Base-by-base conservation (phyloP, 2,888 invertebrate genomes). In the Magallana nippona region DNA sequence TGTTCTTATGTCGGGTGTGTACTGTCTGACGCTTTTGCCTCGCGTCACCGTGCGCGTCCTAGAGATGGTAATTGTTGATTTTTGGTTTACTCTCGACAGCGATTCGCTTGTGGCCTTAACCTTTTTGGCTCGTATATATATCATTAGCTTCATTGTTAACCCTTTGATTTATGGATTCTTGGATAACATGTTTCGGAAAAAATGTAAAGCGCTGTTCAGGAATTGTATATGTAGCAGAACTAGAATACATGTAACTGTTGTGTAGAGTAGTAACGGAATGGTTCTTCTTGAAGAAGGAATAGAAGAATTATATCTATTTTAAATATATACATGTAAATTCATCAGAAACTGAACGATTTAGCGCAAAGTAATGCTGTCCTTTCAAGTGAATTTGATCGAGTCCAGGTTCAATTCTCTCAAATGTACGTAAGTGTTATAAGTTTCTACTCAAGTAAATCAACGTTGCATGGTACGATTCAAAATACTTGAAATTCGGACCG, bases 1-100 rank as follows among this genome's bases (percentile, higher is more conserved):
- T 71, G 71, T 71, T 22, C 1, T 71, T 11, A 71, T 71, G 71
- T 71, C 71, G 71, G 71, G 27, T 15, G 71, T 71, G 27, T 71
- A 71, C 15, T 71, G 71, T 32, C 32, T 22, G 13, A 27, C 71
- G 5, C 71, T 71, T 71, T 32, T 71, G 15, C 71, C 71, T 13
- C 32, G 71, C 10, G 71, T 71, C 22, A 71, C 32, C 13, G 27
- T 71, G 22, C 71, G 71, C 13, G 27, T 71, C 32, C 27, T 71
- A 27, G 71, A 71, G 32, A 27, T 71, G 71, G 71, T 32, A 32
- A 22, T 32, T 32, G 19, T 5, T 11, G 15, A 71, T 32, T 71
- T 71, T 15, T 71, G 71, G 71, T 71, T 71, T 15, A 71, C 1
- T 27, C 71, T 71, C 15, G 71, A 27, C 27, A 71, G 8, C 0